Evolutionary conservation across 2,797 vertebrate genomes (phyloP).

Genomic region (Borostomias antarcticus): DNA sequence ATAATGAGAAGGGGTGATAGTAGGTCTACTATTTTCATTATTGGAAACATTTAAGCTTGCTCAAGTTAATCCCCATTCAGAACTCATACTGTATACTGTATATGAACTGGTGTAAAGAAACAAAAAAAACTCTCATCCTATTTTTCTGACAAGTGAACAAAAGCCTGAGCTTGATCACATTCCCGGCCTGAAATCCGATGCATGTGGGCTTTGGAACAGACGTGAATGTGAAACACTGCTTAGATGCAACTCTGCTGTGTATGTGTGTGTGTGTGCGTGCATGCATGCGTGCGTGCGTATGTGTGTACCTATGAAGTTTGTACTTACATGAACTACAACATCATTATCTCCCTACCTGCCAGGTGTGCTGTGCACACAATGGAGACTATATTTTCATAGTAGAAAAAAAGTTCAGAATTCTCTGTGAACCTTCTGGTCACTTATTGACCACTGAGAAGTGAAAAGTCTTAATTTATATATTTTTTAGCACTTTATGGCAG

Average conservation of each 20-base stretch:
- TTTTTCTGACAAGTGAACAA: conserved; percentile 39
- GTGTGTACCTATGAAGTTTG: no score
- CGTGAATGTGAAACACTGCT: conserved; percentile 33
- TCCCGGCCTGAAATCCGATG: conserved; percentile 53
- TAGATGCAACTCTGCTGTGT: conserved; percentile 46
- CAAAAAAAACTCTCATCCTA: conserved; percentile 20
- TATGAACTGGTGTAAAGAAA: conserved; percentile 25
- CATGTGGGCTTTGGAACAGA: conserved; percentile 46
- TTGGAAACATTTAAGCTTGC: not conserved
- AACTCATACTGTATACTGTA: not conserved
- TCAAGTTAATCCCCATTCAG: not conserved
- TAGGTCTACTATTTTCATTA: not conserved
- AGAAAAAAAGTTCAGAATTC: no score
- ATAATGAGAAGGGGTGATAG: not conserved
- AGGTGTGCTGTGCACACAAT: not conserved
- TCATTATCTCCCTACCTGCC: not conserved
- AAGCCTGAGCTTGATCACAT: conserved; percentile 35
- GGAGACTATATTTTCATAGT: not conserved
- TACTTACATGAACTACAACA: conserved; percentile 3
- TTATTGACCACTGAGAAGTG: not conserved
- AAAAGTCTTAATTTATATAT: conserved; percentile 23
- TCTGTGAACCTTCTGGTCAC: not conserved
- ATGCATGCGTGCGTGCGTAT: conserved; percentile 45
- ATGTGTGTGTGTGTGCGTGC: no score
- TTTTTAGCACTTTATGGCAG: conserved; percentile 10